Conservation (phyloP, 2,113 vertebrate species). For the Pyrgilauda ruficollis region DNA sequence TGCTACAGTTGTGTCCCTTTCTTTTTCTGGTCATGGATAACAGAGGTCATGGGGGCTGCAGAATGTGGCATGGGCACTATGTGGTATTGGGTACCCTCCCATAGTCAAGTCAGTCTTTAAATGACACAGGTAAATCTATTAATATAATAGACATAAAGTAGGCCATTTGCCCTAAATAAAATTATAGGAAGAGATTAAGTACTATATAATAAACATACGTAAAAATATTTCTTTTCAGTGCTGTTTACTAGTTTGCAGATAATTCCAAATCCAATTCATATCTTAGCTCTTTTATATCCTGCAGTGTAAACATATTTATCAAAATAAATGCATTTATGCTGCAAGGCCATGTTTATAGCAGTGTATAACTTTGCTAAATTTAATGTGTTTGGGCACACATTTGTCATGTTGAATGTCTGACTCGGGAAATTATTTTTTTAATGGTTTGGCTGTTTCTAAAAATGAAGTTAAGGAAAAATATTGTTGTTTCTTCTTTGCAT, state of each 20-base stretch:
- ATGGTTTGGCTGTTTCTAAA: background rate
- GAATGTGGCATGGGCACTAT: background rate
- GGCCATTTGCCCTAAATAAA: background rate
- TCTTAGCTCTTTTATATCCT: constrained; percentile 20
- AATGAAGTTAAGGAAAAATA: background rate
- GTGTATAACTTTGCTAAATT: constrained; percentile 27
- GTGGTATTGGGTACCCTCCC: background rate
- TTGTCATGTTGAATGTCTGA: constrained; percentile 31
- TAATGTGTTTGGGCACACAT: constrained; percentile 16
- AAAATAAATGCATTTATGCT: constrained; percentile 45
- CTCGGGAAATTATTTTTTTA: background rate
- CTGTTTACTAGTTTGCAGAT: constrained; percentile 9
- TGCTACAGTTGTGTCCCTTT: background rate
- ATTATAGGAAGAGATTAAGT: background rate
- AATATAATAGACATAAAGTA: background rate
- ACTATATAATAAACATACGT: background rate
- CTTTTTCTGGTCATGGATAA: background rate
- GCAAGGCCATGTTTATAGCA: constrained; percentile 20
- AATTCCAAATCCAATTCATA: constrained; percentile 22
- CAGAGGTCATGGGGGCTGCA: background rate
- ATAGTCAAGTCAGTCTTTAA: background rate
- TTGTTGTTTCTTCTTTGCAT: background rate
- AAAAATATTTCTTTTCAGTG: background rate
- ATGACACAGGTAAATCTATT: background rate
- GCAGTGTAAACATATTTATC: constrained; percentile 47